A percentile compares a stretch with the other conserved stretches of the same genome.
These are phyloP conservation scores for Aphelenchoides avenae DNA, from an alignment of 1,140 invertebrate genomes.

Conservation along the genomic window DNA sequence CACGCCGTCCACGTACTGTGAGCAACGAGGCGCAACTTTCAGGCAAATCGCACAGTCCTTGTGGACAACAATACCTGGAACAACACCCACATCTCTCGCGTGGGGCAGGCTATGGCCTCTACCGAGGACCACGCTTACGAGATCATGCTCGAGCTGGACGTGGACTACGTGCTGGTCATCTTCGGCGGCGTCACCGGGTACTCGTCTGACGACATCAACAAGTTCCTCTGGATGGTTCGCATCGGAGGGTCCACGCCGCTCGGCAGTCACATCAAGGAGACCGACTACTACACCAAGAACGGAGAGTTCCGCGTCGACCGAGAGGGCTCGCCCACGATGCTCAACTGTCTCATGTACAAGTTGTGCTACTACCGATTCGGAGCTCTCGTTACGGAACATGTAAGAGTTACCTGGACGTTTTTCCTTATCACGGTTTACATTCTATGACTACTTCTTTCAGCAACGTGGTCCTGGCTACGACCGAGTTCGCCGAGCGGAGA, in stretches of 20 bases:
- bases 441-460: constrained; percentile 20
- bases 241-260: constrained; percentile 99
- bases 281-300: constrained; percentile 92
- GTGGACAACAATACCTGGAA: constrained; percentile 99
- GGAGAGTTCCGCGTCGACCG: constrained; percentile 94
- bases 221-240: constrained; percentile 99
- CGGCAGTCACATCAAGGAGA: constrained; percentile 71
- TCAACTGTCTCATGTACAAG: constrained; percentile 99
- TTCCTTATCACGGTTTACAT: not conserved
- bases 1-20: constrained; percentile 62
- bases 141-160: constrained; percentile 92
- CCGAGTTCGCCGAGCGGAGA: constrained; percentile 85
- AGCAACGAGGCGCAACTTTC: constrained; percentile 70
- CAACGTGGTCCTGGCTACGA: constrained; percentile 83
- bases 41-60: constrained; percentile 76
- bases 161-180: constrained; percentile 93
- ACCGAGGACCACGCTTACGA: constrained; percentile 93
- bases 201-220: constrained; percentile 98
- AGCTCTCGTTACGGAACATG: constrained; percentile 65
- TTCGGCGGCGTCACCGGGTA: constrained; percentile 98
- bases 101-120: constrained; percentile 97
- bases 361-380: constrained; percentile 95
- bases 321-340: constrained; percentile 82
- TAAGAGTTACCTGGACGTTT: not conserved
- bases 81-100: constrained; percentile 89